Evolutionary conservation across 2,797 vertebrate species (phyloP).

Genomic region (Brachymystax lenok): DNA sequence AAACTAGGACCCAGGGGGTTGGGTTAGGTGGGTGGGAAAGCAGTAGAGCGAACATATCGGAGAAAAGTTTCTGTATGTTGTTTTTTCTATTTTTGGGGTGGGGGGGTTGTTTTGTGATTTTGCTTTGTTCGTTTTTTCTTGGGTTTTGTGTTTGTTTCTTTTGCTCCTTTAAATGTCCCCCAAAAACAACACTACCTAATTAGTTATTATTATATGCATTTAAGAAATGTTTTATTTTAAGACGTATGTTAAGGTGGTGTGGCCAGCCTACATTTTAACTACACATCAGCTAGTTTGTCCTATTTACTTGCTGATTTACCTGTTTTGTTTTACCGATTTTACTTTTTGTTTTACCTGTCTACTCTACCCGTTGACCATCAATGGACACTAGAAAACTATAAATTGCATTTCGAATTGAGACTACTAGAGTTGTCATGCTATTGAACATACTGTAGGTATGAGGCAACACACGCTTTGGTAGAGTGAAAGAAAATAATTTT

Average conservation of each 20-base stretch:
- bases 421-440: not conserved
- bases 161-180: too few relatives aligned
- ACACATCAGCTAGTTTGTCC: not conserved
- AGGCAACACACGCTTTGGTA: constrained; percentile 53
- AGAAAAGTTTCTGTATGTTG: not conserved
- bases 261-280: not conserved
- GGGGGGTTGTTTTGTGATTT: too few relatives aligned
- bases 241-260: not conserved
- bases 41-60: not conserved
- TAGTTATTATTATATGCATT: too few relatives aligned
- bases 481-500: not conserved
- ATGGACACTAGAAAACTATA: not conserved
- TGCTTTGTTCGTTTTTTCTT: too few relatives aligned
- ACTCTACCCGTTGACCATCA: not conserved
- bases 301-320: too few relatives aligned
- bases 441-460: not conserved
- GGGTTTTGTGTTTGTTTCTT: too few relatives aligned
- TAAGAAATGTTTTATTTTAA: too few relatives aligned
- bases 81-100: too few relatives aligned
- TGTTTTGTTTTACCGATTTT: too few relatives aligned
- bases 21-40: not conserved
- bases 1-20: not conserved
- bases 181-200: too few relatives aligned
- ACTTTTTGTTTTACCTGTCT: too few relatives aligned
- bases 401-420: not conserved